Evolutionary conservation across 1,140 invertebrate species (phyloP), one percentile per base, ranked within the genome.

Genomic region (Zaprionus nigranus): DNA sequence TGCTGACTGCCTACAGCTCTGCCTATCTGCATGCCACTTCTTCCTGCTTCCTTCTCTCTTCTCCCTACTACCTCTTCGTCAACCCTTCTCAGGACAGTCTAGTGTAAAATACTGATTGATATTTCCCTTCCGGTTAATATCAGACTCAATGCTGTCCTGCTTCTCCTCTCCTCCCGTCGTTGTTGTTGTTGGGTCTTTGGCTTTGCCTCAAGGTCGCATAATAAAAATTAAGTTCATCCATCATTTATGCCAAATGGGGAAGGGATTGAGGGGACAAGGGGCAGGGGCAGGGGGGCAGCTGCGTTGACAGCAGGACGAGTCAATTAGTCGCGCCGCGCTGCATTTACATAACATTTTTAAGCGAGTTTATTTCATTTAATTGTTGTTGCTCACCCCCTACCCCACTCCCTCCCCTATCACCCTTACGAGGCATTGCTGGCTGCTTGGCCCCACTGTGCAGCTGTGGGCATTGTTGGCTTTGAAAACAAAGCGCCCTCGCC

Each of bases 211-310:
- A 87, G 83, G 83, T 86, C 83, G 83, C 62, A 61, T 67, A 84
- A 87, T 88, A 83, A 87, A 88, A 87, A 83, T 88, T 74, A 75
- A 87, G 77, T 87, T 88, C 83, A 86, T 88, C 84, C 84, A 88
- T 86, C 84, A 86, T 80, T 86, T 65, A 79, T 83, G 66, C 68
- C 78, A 53, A 28, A 11, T 11, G 30, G 13, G 3, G 12, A 40
- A 54, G 6, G 57, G 34, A 51, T 43, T 6, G 1, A 13, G 38
- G n/a, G 13, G 17, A 17, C 6, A n/a, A n/a, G 43, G 15, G 20
- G 20, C 30, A 20, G n/a, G 20, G 12, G 1, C n/a, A n/a, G 2
- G 6, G 20, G 34, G 36, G 46, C 66, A 70, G 68, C 38, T 64
- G 11, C 60, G 67, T 51, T 75, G 51, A 72, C 69, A 66, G 61